Evolutionary conservation across 2,888 invertebrate species (phyloP).

Genomic region (Ennomos fuscantarius): DNA sequence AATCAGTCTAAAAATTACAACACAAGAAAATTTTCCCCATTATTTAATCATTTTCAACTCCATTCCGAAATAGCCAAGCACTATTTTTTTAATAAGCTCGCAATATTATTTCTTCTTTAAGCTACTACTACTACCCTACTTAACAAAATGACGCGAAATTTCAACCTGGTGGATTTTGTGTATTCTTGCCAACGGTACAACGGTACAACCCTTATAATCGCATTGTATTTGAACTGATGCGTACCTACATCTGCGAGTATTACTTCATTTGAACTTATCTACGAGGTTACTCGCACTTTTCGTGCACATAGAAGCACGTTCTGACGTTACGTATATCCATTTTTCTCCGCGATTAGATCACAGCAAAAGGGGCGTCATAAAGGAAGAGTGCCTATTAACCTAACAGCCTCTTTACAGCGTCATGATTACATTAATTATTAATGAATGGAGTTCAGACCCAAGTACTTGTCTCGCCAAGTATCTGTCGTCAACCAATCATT

Average conservation of each 20-base stretch:
- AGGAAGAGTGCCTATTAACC: slow-evolving; percentile 40
- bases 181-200: slow-evolving; percentile 4
- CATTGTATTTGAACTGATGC: too few species aligned
- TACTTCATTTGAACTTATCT: not conserved
- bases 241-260: too few species aligned
- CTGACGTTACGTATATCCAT: slow-evolving; percentile 20
- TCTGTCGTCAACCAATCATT: not conserved
- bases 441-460: slow-evolving; percentile 12
- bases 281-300: slow-evolving; percentile 9
- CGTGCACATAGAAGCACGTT: slow-evolving; percentile 10
- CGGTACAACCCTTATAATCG: not conserved
- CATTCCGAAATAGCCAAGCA: too few species aligned
- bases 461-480: not conserved
- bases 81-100: too few species aligned
- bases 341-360: slow-evolving; percentile 35
- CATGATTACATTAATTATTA: slow-evolving; percentile 25
- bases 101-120: slow-evolving; percentile 2
- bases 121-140: slow-evolving; percentile 1
- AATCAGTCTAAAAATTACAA: too few species aligned
- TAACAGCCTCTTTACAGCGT: slow-evolving; percentile 26
- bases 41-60: too few species aligned
- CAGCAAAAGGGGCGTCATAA: slow-evolving; percentile 25
- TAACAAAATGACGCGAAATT: slow-evolving; percentile 14
- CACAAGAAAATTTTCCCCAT: too few species aligned
- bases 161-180: slow-evolving; percentile 8